phyloP scores from a whole-genome alignment of 2,113 vertebrate genomes.

The Eolophus roseicapilla region DNA sequence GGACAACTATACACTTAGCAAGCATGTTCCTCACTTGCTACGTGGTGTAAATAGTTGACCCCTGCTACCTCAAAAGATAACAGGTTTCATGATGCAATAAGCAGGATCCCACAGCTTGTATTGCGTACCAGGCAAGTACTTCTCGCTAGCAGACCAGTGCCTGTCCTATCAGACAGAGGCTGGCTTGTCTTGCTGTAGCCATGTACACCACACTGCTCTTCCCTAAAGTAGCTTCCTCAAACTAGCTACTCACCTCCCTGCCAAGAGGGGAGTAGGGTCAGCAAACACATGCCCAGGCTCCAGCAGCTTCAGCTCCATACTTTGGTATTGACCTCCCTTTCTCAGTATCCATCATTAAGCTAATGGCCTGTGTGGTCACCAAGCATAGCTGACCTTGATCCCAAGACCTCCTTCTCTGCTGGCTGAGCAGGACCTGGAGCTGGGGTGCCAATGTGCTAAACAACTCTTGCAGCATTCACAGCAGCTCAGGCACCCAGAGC shows the following conservation, averaged over 20 bases:
- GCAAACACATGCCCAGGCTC: neutral
- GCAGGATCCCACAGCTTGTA: neutral
- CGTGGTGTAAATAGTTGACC: neutral
- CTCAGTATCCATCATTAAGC: neutral
- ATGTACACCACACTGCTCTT: neutral
- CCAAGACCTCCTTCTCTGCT: neutral
- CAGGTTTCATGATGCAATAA: neutral
- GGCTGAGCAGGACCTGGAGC: neutral
- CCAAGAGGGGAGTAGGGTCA: neutral
- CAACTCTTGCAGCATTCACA: neutral
- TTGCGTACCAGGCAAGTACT: neutral
- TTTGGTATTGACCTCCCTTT: neutral
- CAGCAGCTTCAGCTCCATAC: neutral
- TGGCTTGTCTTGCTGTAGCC: neutral
- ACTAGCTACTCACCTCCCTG: neutral
- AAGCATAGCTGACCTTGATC: fast-evolving
- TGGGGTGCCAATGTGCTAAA: neutral
- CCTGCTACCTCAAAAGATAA: neutral
- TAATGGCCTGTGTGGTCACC: neutral
- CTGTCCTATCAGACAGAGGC: neutral
- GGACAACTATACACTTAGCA: neutral
- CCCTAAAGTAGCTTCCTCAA: neutral
- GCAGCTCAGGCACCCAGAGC: neutral
- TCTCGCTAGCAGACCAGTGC: neutral
- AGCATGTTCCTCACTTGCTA: neutral